phyloP scores from a whole-genome alignment of 2,888 invertebrate genomes.

The Leptinotarsa peninsularis region DNA sequence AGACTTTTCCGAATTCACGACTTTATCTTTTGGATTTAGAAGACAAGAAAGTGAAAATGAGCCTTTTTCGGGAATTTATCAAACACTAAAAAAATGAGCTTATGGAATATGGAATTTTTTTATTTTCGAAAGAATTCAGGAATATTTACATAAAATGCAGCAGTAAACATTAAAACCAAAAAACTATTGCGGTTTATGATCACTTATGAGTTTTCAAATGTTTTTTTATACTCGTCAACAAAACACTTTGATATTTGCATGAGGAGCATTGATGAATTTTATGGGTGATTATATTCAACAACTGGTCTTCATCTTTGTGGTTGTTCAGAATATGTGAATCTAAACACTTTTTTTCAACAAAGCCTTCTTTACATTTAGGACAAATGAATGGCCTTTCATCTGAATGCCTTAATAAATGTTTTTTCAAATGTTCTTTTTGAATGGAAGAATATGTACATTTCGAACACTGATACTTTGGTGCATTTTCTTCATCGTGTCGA shows the following conservation, averaged over 20 bases:
- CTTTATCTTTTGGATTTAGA: no score
- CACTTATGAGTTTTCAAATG: constrained; percentile 34
- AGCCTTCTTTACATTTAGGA: constrained; percentile 31
- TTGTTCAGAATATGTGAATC: constrained; percentile 37
- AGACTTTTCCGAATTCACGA: no score
- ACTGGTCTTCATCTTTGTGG: constrained; percentile 28
- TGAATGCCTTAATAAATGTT: constrained; percentile 36
- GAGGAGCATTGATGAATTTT: constrained; percentile 33
- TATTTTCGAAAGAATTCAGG: no score
- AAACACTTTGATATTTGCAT: constrained; percentile 28
- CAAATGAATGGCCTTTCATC: constrained; percentile 27
- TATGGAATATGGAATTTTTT: no score
- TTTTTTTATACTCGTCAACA: constrained; percentile 7
- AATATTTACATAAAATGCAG: no score
- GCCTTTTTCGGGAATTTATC: no score
- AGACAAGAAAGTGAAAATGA: no score
- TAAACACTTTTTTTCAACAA: constrained; percentile 32
- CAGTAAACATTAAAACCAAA: no score
- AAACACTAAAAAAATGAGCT: no score
- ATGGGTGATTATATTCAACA: constrained; percentile 27
- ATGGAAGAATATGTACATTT: constrained; percentile 17
- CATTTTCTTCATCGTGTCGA: constrained; percentile 19
- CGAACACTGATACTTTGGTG: constrained; percentile 9
- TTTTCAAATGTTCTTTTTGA: constrained; percentile 26
- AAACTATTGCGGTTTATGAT: background rate